phyloP scores from a whole-genome alignment of 2,113 vertebrate genomes.

The Leuciscus idus region DNA sequence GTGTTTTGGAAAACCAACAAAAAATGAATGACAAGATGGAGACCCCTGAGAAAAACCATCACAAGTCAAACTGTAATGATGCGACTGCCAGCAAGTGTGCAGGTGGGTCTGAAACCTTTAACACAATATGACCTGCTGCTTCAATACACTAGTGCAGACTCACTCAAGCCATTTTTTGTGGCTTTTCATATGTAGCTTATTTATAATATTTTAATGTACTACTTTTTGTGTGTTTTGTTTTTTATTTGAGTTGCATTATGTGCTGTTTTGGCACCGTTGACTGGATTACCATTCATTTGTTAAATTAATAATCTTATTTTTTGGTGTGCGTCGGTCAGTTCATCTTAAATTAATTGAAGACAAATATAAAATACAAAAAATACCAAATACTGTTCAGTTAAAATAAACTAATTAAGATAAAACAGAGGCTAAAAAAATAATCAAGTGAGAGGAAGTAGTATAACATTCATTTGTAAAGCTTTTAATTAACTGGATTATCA shows the following conservation, averaged over 20 bases:
- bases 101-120: conserved; percentile 55
- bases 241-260: too few relatives aligned
- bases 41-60: conserved; percentile 30
- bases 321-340: not conserved
- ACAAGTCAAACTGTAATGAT: conserved; percentile 63
- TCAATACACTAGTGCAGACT: too few relatives aligned
- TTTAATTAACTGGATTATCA: not conserved
- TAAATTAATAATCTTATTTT: not conserved
- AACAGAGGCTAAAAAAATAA: not conserved
- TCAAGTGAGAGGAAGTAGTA: not conserved
- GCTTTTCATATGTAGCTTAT: not conserved
- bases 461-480: not conserved
- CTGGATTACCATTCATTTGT: not conserved
- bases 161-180: not conserved
- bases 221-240: too few relatives aligned
- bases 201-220: not conserved
- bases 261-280: too few relatives aligned
- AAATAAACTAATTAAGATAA: not conserved
- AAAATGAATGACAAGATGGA: conserved; percentile 63
- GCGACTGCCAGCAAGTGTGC: conserved; percentile 62
- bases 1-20: conserved; percentile 61
- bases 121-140: too few relatives aligned
- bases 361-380: not conserved
- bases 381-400: not conserved
- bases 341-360: too few relatives aligned